A percentile compares a stretch with the other conserved stretches of the same genome.
Conservation (phyloP, 2,888 invertebrate genomes). For the Troides oblongomaculatus region DNA sequence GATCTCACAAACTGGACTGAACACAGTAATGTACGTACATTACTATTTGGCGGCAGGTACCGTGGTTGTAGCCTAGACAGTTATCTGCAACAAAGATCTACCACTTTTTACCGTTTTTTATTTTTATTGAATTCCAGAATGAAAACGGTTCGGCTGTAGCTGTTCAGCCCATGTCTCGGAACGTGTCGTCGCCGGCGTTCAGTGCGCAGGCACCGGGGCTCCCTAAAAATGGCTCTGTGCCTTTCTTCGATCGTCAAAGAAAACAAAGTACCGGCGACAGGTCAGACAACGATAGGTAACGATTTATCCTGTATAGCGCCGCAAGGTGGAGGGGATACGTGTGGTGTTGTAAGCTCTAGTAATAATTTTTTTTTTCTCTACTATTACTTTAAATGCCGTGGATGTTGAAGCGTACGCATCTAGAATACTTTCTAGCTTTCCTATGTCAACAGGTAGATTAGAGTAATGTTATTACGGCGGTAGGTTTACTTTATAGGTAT, state of each 20-base stretch:
- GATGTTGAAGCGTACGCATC: too few relatives aligned
- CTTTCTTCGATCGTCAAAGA: constrained; percentile 91
- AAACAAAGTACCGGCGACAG: constrained; percentile 91
- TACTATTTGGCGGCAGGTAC: too few relatives aligned
- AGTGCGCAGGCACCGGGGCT: constrained; percentile 84
- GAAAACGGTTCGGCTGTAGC: constrained; percentile 49
- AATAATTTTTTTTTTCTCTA: background rate
- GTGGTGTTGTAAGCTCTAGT: background rate
- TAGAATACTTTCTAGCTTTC: too few relatives aligned
- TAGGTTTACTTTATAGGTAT: too few relatives aligned
- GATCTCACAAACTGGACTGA: too few relatives aligned
- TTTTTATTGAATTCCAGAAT: constrained; percentile 41
- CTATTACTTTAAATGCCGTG: too few relatives aligned
- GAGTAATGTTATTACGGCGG: too few relatives aligned
- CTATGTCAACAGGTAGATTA: too few relatives aligned
- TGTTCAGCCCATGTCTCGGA: constrained; percentile 83
- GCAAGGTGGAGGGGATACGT: constrained; percentile 26
- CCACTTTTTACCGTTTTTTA: background rate
- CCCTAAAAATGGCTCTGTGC: constrained; percentile 94
- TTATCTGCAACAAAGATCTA: too few relatives aligned
- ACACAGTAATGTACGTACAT: too few relatives aligned
- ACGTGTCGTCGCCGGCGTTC: constrained; percentile 93
- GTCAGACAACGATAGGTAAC: constrained; percentile 56
- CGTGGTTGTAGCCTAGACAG: too few relatives aligned
- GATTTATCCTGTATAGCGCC: constrained; percentile 25